Conservation (phyloP, 2,888 invertebrate species). For the Salticus scenicus region DNA sequence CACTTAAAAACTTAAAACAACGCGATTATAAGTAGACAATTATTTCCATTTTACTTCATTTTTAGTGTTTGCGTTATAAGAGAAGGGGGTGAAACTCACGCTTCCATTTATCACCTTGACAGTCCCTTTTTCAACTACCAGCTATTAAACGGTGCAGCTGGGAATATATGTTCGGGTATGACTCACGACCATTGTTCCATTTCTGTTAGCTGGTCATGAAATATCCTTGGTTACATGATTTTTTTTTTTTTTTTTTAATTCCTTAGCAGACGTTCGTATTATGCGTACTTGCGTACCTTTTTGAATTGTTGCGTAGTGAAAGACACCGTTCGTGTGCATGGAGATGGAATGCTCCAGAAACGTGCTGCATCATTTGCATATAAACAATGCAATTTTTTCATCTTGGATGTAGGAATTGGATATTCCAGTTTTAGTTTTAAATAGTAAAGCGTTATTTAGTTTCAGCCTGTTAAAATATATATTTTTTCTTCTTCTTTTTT, state of each 20-base stretch:
- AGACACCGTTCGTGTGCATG: no score
- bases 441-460: no score
- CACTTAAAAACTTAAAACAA: background rate
- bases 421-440: no score
- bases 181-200: slow-evolving; percentile 26
- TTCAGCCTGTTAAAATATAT: no score
- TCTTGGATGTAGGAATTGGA: no score
- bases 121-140: slow-evolving; percentile 25
- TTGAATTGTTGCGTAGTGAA: no score
- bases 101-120: slow-evolving; percentile 47
- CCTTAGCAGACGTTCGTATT: background rate
- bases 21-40: slow-evolving; percentile 18
- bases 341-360: no score
- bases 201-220: slow-evolving; percentile 1
- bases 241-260: background rate
- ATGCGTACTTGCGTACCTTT: no score
- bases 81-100: slow-evolving; percentile 22
- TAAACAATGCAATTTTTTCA: no score
- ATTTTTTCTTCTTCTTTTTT: no score
- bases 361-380: no score
- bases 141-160: slow-evolving; percentile 34
- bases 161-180: slow-evolving; percentile 32
- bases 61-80: background rate
- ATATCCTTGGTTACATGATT: background rate
- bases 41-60: slow-evolving; percentile 20